A percentile compares a stretch with the other conserved stretches of the same genome.
phyloP scores from a whole-genome alignment of 2,797 vertebrate genomes.

The Liparis tanakae region DNA sequence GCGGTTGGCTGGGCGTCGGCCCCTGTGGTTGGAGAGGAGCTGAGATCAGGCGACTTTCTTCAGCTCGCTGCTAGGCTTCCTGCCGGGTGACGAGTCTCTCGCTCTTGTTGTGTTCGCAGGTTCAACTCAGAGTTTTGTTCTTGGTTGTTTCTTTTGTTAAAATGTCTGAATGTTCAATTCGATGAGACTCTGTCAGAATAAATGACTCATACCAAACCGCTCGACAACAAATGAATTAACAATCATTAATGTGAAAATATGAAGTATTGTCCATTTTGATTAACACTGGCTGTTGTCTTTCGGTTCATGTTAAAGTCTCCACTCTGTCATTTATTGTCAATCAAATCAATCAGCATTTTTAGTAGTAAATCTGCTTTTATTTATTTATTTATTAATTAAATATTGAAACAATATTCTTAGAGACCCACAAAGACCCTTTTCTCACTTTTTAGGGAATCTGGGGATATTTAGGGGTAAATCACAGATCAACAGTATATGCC shows the following conservation, averaged over 20 bases:
- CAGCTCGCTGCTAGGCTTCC: conserved; percentile 40
- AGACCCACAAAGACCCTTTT: not conserved
- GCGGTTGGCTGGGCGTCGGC: conserved; percentile 44
- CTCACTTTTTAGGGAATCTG: not conserved
- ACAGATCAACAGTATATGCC: not conserved
- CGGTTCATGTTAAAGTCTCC: conserved; percentile 21
- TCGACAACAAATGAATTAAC: conserved; percentile 13
- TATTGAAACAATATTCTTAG: not conserved
- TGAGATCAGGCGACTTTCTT: conserved; percentile 45
- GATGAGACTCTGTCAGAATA: conserved; percentile 32
- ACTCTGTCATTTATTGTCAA: conserved; percentile 24
- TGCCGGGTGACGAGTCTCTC: conserved; percentile 48
- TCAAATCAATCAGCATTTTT: conserved; percentile 20
- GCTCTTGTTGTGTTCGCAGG: conserved; percentile 48
- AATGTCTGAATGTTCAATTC: conserved; percentile 27
- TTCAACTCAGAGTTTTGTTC: conserved; percentile 13
- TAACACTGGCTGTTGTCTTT: conserved; percentile 5
- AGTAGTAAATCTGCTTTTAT: conserved; percentile 19
- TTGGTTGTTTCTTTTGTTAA: conserved; percentile 5
- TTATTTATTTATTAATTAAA: conserved; percentile 6
- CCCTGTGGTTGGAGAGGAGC: conserved; percentile 50
- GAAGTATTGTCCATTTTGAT: conserved; percentile 15
- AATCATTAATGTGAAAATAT: conserved; percentile 28
- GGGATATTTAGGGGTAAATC: not conserved
- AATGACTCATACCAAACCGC: conserved; percentile 16